Evolutionary conservation across 2,797 vertebrate species (phyloP).

Genomic region (Enteromius treurensis): DNA sequence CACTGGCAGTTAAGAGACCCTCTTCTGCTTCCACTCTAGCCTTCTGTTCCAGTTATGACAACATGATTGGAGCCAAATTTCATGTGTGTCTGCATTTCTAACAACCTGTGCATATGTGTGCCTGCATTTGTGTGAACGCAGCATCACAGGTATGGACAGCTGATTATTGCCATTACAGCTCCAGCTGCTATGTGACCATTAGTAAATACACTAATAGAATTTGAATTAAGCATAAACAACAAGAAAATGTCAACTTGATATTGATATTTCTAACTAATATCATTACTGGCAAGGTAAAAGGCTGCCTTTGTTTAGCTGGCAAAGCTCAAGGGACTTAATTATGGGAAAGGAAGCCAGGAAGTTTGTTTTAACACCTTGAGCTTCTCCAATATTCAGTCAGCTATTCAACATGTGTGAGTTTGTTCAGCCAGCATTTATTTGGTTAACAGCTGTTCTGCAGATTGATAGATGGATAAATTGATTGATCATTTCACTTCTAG

Average conservation of each 20-base stretch:
- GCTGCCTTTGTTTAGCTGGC: background rate
- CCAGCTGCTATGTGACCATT: background rate
- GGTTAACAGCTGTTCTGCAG: background rate
- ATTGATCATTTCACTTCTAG: background rate
- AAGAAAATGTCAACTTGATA: constrained; percentile 7
- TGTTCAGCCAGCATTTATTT: background rate
- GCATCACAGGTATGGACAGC: constrained; percentile 2
- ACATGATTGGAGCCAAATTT: constrained; percentile 47
- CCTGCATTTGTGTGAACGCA: background rate
- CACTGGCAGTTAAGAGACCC: constrained; percentile 39
- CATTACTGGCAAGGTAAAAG: background rate
- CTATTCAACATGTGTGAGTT: background rate
- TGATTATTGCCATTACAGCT: background rate
- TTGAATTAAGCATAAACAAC: background rate
- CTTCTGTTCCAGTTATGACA: constrained; percentile 35
- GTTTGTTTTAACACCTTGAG: background rate
- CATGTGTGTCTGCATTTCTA: constrained; percentile 35
- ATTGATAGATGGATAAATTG: background rate
- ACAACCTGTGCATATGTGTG: constrained; percentile 29
- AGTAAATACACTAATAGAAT: too few relatives aligned
- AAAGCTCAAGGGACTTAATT: background rate
- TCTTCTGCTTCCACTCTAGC: constrained; percentile 20
- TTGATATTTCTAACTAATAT: background rate
- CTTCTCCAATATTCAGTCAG: background rate
- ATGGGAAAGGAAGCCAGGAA: background rate